A percentile compares a stretch with the other conserved stretches of the same genome.
Conservation (phyloP, 2,797 vertebrate genomes). For the Poecilia picta region DNA sequence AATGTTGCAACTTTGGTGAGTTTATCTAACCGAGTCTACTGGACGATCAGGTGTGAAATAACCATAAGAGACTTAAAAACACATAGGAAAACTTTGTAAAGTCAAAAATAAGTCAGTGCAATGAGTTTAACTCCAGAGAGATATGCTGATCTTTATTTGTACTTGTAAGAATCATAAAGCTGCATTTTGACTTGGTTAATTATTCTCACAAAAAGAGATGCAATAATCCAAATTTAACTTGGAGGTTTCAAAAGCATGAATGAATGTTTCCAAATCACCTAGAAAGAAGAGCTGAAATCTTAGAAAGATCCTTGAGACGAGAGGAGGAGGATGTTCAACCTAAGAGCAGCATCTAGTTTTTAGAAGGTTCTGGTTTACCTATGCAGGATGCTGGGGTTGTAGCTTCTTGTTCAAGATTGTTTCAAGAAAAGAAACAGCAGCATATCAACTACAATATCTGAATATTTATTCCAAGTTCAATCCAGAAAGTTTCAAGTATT, state of each 20-base stretch:
- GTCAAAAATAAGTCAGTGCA: neutral
- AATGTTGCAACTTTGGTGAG: too few species aligned
- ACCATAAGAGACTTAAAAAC: neutral
- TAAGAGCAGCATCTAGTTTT: neutral
- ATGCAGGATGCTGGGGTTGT: neutral
- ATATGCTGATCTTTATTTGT: neutral
- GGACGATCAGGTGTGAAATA: too few species aligned
- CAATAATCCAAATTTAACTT: neutral
- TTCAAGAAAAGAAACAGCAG: neutral
- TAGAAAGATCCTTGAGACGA: too few species aligned
- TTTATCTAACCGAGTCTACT: too few species aligned
- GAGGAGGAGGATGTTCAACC: too few species aligned
- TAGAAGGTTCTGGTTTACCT: neutral
- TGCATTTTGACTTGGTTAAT: neutral
- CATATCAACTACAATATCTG: neutral
- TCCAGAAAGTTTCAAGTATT: neutral
- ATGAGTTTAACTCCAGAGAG: neutral
- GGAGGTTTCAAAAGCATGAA: neutral
- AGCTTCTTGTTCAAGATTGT: neutral
- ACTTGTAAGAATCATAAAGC: neutral
- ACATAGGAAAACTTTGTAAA: neutral
- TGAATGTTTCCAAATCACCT: neutral
- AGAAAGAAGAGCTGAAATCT: neutral
- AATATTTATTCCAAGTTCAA: neutral
- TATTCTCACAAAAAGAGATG: neutral